Conservation (phyloP, 2,113 vertebrate species). For the Sylvicapra grimmia region DNA sequence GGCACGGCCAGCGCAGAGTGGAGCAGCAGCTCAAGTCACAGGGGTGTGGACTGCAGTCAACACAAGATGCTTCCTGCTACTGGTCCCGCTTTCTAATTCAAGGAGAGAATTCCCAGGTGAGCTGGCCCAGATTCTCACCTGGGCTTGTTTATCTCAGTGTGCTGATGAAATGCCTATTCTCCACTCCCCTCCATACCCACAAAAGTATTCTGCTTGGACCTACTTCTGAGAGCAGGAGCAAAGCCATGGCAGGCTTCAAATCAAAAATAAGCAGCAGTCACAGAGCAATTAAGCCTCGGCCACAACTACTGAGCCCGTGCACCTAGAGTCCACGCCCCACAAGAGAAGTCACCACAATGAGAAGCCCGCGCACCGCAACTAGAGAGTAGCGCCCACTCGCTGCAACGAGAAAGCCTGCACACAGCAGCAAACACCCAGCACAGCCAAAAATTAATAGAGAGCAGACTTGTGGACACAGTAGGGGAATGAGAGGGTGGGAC, state of each 20-base stretch:
- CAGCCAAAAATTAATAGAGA: neutral
- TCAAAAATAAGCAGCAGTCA: constrained; percentile 1
- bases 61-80: neutral
- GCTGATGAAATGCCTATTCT: neutral
- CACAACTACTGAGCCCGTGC: neutral
- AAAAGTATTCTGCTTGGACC: neutral
- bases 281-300: neutral
- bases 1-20: accelerated
- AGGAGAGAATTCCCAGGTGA: neutral
- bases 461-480: neutral
- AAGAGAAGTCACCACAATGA: neutral
- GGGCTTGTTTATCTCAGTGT: neutral
- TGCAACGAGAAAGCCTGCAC: neutral
- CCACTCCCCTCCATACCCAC: neutral
- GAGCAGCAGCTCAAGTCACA: neutral
- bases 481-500: neutral
- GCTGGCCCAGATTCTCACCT: neutral
- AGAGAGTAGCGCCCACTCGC: accelerated
- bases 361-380: accelerated
- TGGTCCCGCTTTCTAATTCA: neutral
- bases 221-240: neutral
- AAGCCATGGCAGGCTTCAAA: neutral
- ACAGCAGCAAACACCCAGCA: neutral
- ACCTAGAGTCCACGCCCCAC: neutral
- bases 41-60: neutral